Conservation (phyloP, 2,888 invertebrate genomes). For the Dicyrtomina minuta region DNA sequence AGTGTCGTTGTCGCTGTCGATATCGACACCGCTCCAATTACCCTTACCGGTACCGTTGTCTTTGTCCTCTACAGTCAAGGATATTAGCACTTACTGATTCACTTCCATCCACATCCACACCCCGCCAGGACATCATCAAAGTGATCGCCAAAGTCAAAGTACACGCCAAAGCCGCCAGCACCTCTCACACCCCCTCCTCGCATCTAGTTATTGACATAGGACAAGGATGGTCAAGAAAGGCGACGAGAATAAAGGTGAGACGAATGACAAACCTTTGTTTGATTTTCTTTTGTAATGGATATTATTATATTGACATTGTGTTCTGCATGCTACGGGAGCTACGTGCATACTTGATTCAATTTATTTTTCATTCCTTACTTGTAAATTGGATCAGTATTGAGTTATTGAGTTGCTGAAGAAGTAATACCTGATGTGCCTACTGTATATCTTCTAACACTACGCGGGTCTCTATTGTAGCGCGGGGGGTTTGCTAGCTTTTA, state of each 20-base stretch:
- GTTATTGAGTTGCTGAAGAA: too few relatives aligned
- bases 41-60: background rate
- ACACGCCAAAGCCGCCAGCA: too few relatives aligned
- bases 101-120: background rate
- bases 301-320: background rate
- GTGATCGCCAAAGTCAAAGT: too few relatives aligned
- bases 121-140: background rate
- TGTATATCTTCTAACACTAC: too few relatives aligned
- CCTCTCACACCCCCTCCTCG: constrained; percentile 6
- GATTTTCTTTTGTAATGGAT: background rate
- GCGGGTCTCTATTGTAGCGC: too few relatives aligned
- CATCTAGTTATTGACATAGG: background rate
- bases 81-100: background rate
- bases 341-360: too few relatives aligned
- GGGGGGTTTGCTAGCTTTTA: too few relatives aligned
- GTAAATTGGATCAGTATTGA: too few relatives aligned
- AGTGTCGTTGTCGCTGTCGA: too few relatives aligned
- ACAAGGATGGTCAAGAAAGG: constrained; percentile 34
- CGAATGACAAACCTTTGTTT: background rate
- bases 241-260: constrained; percentile 32
- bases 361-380: too few relatives aligned
- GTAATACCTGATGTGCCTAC: too few relatives aligned
- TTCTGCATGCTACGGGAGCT: background rate
- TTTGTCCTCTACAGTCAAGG: background rate
- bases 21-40: background rate